Evolutionary conservation across 2,888 invertebrate genomes (phyloP).

Genomic region (Myopa tessellatipennis): DNA sequence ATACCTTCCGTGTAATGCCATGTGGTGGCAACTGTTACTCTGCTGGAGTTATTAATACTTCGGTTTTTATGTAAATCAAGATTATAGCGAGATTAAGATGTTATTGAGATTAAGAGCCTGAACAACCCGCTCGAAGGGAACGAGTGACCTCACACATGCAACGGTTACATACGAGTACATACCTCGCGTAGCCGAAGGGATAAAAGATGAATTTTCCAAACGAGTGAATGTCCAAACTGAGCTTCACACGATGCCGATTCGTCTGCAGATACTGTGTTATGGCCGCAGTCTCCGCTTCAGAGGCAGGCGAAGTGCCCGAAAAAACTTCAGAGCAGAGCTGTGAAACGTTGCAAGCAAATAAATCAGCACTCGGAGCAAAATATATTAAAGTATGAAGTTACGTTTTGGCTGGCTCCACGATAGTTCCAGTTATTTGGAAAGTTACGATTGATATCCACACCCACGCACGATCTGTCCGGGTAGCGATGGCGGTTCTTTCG

Average conservation of each 20-base stretch:
- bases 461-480: slow-evolving; percentile 70
- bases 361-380: slow-evolving; percentile 28
- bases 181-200: slow-evolving; percentile 67
- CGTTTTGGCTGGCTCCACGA: slow-evolving; percentile 70
- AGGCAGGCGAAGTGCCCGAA: slow-evolving; percentile 62
- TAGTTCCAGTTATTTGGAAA: slow-evolving; percentile 77
- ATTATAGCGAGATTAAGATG: too few relatives aligned
- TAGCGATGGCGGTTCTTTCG: slow-evolving; percentile 76
- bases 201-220: slow-evolving; percentile 68
- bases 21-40: too few relatives aligned
- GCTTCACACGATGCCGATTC: slow-evolving; percentile 65
- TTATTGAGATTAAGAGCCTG: too few relatives aligned
- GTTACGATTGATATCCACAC: slow-evolving; percentile 83
- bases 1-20: too few relatives aligned
- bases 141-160: too few relatives aligned
- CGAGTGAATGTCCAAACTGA: slow-evolving; percentile 67
- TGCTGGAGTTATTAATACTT: too few relatives aligned
- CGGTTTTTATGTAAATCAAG: too few relatives aligned
- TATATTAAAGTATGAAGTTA: slow-evolving; percentile 49
- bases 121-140: too few relatives aligned
- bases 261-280: slow-evolving; percentile 62
- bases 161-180: slow-evolving; percentile 39
- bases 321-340: slow-evolving; percentile 67
- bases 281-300: slow-evolving; percentile 65
- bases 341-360: slow-evolving; percentile 40